Conservation (phyloP, 2,888 invertebrate genomes). For the Dromius quadrimaculatus region DNA sequence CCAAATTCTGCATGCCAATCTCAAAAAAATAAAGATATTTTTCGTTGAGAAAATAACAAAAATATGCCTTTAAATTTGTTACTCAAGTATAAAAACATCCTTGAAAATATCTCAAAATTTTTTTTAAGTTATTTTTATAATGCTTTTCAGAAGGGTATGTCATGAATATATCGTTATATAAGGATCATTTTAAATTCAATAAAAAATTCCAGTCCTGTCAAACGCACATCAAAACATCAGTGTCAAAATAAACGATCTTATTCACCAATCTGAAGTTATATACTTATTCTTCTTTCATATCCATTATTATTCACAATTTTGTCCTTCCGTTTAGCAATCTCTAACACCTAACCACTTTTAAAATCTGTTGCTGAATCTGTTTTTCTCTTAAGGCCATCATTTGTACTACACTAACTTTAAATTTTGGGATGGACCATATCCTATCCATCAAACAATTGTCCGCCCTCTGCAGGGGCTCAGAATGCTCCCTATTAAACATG, state of each 20-base stretch:
- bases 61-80: not conserved
- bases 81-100: not conserved
- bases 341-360: not conserved
- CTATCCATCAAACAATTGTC: slow-evolving; percentile 41
- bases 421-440: slow-evolving; percentile 13
- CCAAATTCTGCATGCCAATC: slow-evolving; percentile 2
- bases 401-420: not conserved
- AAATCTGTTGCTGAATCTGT: not conserved
- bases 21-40: not conserved
- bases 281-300: slow-evolving; percentile 52
- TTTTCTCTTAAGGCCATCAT: not conserved
- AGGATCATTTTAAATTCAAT: slow-evolving; percentile 5
- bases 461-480: slow-evolving; percentile 12
- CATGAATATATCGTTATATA: slow-evolving; percentile 4
- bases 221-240: slow-evolving; percentile 46
- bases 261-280: slow-evolving; percentile 35
- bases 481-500: not conserved
- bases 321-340: slow-evolving; percentile 64
- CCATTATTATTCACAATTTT: slow-evolving; percentile 60
- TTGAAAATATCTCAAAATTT: not conserved
- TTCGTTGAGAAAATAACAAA: not conserved
- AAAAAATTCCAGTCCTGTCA: slow-evolving; percentile 52
- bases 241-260: slow-evolving; percentile 26
- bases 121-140: slow-evolving; percentile 6
- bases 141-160: too few relatives aligned